phyloP scores from a whole-genome alignment of 2,888 invertebrate genomes.

The Nemoura dubitans region DNA sequence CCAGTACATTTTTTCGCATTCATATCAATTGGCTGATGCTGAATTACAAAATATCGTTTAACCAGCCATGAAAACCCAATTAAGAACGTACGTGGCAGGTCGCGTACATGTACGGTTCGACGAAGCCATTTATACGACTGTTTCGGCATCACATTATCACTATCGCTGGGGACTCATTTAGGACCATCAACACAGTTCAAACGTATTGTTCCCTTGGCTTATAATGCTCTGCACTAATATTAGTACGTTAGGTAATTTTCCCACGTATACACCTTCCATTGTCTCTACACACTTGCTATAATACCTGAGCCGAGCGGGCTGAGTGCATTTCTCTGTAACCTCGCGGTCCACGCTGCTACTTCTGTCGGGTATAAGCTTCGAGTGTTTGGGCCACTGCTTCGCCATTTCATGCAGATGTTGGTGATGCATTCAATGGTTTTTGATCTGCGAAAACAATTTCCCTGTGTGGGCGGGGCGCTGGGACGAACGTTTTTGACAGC shows the following conservation, averaged over 20 bases:
- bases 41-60: too few relatives aligned
- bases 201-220: neutral
- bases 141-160: too few relatives aligned
- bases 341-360: neutral
- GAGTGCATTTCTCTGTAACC: neutral
- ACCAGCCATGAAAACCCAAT: too few relatives aligned
- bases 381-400: neutral
- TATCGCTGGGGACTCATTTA: too few relatives aligned
- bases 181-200: too few relatives aligned
- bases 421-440: neutral
- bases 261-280: neutral
- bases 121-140: too few relatives aligned
- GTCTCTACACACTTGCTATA: neutral
- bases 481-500: neutral
- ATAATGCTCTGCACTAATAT: neutral
- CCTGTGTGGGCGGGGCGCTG: neutral
- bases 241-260: neutral
- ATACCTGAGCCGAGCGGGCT: neutral
- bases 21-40: too few relatives aligned
- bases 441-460: neutral
- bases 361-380: neutral
- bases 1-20: too few relatives aligned
- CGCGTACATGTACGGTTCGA: too few relatives aligned
- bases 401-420: neutral
- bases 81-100: too few relatives aligned